These are phyloP conservation scores for Sebastolobus altivelis DNA, from an alignment of 2,797 vertebrate species.

Conservation along the genomic window DNA sequence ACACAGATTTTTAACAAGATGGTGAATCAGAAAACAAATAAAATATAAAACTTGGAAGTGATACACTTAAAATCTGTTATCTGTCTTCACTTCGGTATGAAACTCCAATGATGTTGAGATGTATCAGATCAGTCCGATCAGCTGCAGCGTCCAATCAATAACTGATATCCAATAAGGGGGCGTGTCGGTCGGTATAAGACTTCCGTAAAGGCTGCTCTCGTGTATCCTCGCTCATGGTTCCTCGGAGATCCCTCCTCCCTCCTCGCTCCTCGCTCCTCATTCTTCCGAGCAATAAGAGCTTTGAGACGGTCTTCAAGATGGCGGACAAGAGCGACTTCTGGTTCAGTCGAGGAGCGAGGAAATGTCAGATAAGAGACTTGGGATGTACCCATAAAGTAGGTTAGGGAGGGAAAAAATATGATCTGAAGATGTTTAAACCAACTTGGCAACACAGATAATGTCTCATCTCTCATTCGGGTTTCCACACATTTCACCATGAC, in stretches of 20 bases:
- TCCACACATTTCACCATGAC: slow-evolving; percentile 2
- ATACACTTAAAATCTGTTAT: too few relatives aligned
- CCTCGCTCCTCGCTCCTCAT: too few relatives aligned
- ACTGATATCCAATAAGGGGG: background rate
- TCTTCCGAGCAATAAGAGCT: too few relatives aligned
- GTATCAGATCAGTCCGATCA: background rate
- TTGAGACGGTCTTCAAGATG: too few relatives aligned
- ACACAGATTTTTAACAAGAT: too few relatives aligned
- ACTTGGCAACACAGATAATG: background rate
- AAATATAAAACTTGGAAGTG: background rate
- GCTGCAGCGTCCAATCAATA: background rate
- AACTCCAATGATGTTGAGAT: background rate
- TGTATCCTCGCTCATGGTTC: background rate
- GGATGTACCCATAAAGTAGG: background rate
- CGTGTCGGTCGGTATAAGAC: background rate
- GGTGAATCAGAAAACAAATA: too few relatives aligned
- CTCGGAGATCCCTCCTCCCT: too few relatives aligned
- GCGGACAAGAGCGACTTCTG: too few relatives aligned
- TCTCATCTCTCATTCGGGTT: background rate
- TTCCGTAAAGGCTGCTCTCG: background rate
- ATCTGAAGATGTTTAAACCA: slow-evolving; percentile 2
- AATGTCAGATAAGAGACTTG: too few relatives aligned
- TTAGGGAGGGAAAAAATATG: background rate
- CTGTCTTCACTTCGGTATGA: background rate
- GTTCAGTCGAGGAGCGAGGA: too few relatives aligned